Conservation (phyloP, 2,888 invertebrate genomes). For the Archips xylosteana region DNA sequence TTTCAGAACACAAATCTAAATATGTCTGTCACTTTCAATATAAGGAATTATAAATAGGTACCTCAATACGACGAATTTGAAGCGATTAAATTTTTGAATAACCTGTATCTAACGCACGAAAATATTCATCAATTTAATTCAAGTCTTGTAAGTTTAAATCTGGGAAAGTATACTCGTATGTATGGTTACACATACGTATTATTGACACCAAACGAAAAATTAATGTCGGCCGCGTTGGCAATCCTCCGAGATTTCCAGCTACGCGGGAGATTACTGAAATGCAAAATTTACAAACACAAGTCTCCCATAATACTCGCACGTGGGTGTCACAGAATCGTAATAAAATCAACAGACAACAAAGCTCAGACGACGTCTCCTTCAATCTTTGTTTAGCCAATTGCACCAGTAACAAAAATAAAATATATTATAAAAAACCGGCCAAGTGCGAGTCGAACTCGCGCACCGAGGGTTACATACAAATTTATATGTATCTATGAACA, state of each 20-base stretch:
- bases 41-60: slow-evolving; percentile 7
- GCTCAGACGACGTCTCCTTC: slow-evolving; percentile 15
- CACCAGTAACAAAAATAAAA: slow-evolving; percentile 7
- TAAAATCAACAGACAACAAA: slow-evolving; percentile 28
- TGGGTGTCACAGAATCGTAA: slow-evolving; percentile 32
- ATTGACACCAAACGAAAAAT: slow-evolving; percentile 42
- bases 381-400: slow-evolving; percentile 31
- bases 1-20: slow-evolving; percentile 12
- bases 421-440: not conserved
- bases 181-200: slow-evolving; percentile 23
- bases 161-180: not conserved
- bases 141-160: not conserved
- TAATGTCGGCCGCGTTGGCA: slow-evolving; percentile 48
- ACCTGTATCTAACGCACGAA: not conserved
- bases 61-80: not conserved
- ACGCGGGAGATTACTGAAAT: slow-evolving; percentile 30
- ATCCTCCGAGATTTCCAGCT: slow-evolving; percentile 47
- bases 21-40: not conserved
- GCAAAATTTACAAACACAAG: slow-evolving; percentile 25
- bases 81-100: not conserved
- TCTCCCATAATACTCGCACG: slow-evolving; percentile 34
- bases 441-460: too few species aligned
- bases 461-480: too few species aligned
- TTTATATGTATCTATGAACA: too few species aligned
- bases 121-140: not conserved